Evolutionary conservation across 2,113 vertebrate genomes (phyloP), one percentile per base, ranked within the genome.

Genomic region (mouse (Mus musculus)): DNA sequence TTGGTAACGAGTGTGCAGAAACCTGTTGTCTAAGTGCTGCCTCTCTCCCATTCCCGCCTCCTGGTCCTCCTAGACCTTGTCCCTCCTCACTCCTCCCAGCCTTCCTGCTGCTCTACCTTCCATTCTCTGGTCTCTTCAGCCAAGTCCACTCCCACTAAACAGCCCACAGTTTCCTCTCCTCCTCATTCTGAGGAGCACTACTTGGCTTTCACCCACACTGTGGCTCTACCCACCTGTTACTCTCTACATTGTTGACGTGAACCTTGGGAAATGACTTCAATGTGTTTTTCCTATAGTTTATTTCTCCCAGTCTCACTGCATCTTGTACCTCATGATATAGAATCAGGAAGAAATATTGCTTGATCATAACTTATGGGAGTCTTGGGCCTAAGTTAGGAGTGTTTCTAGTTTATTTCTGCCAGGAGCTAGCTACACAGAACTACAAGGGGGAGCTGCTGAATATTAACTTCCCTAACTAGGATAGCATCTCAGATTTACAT

Each of bases 211-310:
- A 54, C 46, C 33, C n/a, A 63, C 39, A 87, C 24, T 86, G 17
- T 69, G 56, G 88, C 71, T 91, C 63, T 59, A 73, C 49, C 20
- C n/a, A 73, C 49, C 20, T 33, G 91, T 87, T 42, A 39, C 20
- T 72, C 39, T 54, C 78, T 73, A 73, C 26, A 28, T 28, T 81
- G 36, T 36, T 69, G 46, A 56, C 33, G 26, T 92, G 11, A 78
- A 10, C 33, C 39, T 69, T 72, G 3, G 42, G 42, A 91, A 8
- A 94, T 65, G 36, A 95, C 73, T 88, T 42, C 56, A 49, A 54
- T n/a, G 11, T 92, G 16, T 96, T 72, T 97, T 92, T 89, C 93
- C 61, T 78, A 92, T 0, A 86, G 75, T 3, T 84, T 86, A 42
- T 93, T 73, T 88, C 33, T 94, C 59, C 81, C 36, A 71, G 42